Conservation (phyloP, 1,140 invertebrate genomes). For the Caenorhabditis tropicalis region DNA sequence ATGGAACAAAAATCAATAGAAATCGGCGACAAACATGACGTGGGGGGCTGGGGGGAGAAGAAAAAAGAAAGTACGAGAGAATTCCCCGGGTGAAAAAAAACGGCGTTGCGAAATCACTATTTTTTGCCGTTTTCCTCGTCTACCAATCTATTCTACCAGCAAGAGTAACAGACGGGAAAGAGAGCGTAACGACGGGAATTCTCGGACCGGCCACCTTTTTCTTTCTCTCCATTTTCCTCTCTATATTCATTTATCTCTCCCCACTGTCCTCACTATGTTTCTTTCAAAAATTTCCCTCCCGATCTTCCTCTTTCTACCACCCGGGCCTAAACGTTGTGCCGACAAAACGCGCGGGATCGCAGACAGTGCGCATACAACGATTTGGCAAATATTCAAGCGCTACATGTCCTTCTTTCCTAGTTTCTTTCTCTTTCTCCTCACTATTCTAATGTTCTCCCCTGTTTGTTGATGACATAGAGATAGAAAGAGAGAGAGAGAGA, state of each 20-base stretch:
- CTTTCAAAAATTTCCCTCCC: neutral
- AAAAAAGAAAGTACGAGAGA: conserved; percentile 3
- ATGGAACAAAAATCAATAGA: conserved; percentile 30
- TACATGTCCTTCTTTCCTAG: conserved; percentile 1
- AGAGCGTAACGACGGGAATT: neutral
- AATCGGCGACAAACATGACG: conserved; percentile 26
- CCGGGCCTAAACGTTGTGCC: neutral
- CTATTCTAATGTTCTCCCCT: neutral
- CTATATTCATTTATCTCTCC: neutral
- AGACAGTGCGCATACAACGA: neutral
- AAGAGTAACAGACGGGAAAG: neutral
- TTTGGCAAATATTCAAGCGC: conserved; percentile 40
- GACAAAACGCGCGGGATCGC: neutral
- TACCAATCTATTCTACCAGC: neutral
- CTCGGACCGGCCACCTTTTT: conserved; percentile 23
- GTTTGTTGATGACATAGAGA: conserved; percentile 32
- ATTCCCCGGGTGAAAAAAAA: neutral
- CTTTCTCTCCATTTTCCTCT: neutral
- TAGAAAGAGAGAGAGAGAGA: neutral
- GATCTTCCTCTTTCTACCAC: neutral
- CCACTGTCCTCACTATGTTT: neutral
- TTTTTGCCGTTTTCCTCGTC: neutral
- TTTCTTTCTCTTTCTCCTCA: neutral
- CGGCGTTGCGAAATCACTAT: conserved; percentile 16
- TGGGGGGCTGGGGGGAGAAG: neutral